Percentiles rank a stretch among this genome's conserved stretches.
Conservation (phyloP, 2,113 vertebrate genomes). For the Ranitomeya variabilis region DNA sequence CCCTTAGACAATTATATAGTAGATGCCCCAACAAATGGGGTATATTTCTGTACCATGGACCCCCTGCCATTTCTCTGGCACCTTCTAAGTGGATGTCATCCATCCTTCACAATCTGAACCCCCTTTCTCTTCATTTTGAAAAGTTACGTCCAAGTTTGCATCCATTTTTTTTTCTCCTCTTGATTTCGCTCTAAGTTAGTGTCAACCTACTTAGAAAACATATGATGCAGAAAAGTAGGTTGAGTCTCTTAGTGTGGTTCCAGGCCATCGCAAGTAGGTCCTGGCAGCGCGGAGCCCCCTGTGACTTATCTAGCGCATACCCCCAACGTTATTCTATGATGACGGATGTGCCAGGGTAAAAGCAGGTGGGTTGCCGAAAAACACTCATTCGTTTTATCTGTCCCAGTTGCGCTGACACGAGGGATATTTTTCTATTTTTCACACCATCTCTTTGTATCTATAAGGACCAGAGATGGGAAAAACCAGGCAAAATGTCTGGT, state of each 20-base stretch:
- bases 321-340: neutral
- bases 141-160: neutral
- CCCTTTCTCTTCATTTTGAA: neutral
- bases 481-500: neutral
- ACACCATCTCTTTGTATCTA: constrained; percentile 10
- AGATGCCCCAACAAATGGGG: too few species aligned
- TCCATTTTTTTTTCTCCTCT: neutral
- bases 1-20: too few species aligned
- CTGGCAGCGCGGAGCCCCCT: neutral
- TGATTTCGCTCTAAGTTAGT: neutral
- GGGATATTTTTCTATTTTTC: constrained; percentile 2
- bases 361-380: neutral
- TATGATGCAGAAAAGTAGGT: neutral
- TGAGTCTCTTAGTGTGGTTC: neutral
- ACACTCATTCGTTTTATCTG: neutral
- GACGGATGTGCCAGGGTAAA: neutral
- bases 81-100: neutral
- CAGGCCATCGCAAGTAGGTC: neutral
- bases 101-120: neutral
- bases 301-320: neutral
- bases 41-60: too few species aligned
- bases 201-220: neutral
- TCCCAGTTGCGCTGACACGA: neutral
- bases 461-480: neutral
- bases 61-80: neutral